Evolutionary conservation across 23 tunicate genomes (phyloP).

Genomic region (Halocynthia aurantium): DNA sequence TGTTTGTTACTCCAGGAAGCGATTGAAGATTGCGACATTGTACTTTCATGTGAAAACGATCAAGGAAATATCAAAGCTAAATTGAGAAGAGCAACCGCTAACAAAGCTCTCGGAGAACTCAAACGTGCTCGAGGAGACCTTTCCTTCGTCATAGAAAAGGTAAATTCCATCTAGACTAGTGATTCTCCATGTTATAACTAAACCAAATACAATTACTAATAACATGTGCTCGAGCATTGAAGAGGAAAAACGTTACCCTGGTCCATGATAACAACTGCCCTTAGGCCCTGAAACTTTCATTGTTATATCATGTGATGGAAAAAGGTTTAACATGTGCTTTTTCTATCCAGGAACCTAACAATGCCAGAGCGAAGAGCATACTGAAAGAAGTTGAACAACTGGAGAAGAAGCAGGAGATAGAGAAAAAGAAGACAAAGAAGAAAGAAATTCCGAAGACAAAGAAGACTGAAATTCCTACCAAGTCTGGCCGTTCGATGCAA

Average conservation of each 20-base stretch:
- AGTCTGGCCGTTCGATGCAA: slow-evolving; percentile 51
- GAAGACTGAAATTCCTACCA: neutral
- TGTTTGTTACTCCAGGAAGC: slow-evolving; percentile 14
- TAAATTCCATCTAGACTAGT: slow-evolving; percentile 3
- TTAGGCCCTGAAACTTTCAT: neutral
- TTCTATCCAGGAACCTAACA: slow-evolving; percentile 58
- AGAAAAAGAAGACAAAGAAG: neutral
- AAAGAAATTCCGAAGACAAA: slow-evolving; percentile 9
- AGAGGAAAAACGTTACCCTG: neutral
- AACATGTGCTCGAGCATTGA: no score
- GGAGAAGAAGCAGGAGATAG: neutral
- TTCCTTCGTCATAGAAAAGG: slow-evolving; percentile 56
- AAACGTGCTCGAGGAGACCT: slow-evolving; percentile 56
- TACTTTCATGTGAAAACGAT: slow-evolving; percentile 46
- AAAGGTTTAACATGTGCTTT: no score
- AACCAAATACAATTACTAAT: no score
- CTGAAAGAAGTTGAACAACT: slow-evolving; percentile 49
- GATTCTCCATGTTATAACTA: no score
- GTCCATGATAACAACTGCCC: neutral
- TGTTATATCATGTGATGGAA: neutral
- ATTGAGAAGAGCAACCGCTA: slow-evolving; percentile 73
- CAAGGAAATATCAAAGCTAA: slow-evolving; percentile 65
- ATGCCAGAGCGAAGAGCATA: slow-evolving; percentile 55
- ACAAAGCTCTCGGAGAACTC: slow-evolving; percentile 27
- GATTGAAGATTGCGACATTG: slow-evolving; percentile 31